Evolutionary conservation across 2,888 invertebrate genomes (phyloP), one percentile per base, ranked within the genome.

Genomic region (Zaprionus obscuricornis): DNA sequence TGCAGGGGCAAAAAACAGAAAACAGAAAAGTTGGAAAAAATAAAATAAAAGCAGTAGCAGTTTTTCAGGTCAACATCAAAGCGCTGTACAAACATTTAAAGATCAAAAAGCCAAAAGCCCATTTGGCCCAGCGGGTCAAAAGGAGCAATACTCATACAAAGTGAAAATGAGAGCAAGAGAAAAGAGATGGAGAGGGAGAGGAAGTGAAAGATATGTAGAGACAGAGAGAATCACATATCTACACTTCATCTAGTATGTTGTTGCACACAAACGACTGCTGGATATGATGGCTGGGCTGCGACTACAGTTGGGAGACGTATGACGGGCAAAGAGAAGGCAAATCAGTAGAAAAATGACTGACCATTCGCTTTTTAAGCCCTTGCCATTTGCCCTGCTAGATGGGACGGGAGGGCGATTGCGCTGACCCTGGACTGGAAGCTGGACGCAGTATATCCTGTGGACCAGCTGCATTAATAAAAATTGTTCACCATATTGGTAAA

Each of bases 401-500:
- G n/a, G n/a, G n/a, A n/a, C n/a, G n/a, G n/a, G n/a, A n/a, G n/a
- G n/a, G n/a, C 3, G 14, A 4, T 18, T 18, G 16, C 31, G 26
- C 36, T 22, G 22, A 11, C 33, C 47, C 50, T 50, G 67, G 18
- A 56, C 39, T 22, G 75, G 57, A n/a, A n/a, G n/a, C n/a, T n/a
- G n/a, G n/a, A n/a, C n/a, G n/a, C n/a, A n/a, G n/a, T n/a, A n/a
- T n/a, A n/a, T n/a, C n/a, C n/a, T n/a, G n/a, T n/a, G n/a, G n/a
- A n/a, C n/a, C n/a, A n/a, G n/a, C 56, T 73, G 74, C 86, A 84
- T 87, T 88, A 87, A 88, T 87, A 88, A 87, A 88, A 87, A 86
- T 84, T 68, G 82, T 57, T 82, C 86, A 85, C 77, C 88, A 87
- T 87, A 87, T 87, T 88, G 88, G 87, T 86, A 88, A 87, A 87